Percentiles rank a stretch among this genome's conserved stretches.
Evolutionary conservation across 2,113 vertebrate genomes (phyloP).

Genomic region (Callocephalon fimbriatum): DNA sequence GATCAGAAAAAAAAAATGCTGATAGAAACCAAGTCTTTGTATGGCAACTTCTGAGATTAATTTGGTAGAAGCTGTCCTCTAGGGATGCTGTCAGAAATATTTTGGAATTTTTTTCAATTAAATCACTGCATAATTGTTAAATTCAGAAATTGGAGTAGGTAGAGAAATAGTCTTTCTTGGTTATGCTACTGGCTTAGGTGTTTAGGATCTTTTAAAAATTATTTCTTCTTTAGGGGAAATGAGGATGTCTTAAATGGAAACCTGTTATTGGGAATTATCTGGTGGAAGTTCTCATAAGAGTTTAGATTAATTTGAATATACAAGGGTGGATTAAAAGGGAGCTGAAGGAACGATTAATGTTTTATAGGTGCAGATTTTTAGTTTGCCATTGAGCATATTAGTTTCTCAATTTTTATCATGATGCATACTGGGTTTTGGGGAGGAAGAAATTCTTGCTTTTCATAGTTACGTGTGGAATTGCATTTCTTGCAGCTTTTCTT

Average conservation of each 20-base stretch:
- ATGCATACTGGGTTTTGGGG: background rate
- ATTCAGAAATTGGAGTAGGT: background rate
- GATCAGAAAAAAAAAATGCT: background rate
- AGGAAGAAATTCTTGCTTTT: background rate
- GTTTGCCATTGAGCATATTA: background rate
- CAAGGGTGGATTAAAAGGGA: background rate
- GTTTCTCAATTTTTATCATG: background rate
- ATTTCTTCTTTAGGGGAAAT: background rate
- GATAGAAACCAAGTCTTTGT: background rate
- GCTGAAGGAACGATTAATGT: background rate
- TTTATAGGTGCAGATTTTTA: background rate
- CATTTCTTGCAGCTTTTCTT: constrained; percentile 19
- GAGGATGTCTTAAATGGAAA: background rate
- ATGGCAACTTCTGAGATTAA: background rate
- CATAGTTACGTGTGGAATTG: background rate
- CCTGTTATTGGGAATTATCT: background rate
- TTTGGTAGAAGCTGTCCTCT: background rate
- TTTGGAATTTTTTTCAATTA: background rate
- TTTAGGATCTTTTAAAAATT: background rate
- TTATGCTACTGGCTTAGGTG: background rate
- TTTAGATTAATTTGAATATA: background rate
- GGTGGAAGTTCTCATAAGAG: background rate
- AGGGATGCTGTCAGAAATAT: background rate
- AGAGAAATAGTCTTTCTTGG: background rate
- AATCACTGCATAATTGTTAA: background rate